These are phyloP conservation scores for Tineola bisselliella DNA, from an alignment of 2,888 invertebrate genomes.

Conservation along the genomic window DNA sequence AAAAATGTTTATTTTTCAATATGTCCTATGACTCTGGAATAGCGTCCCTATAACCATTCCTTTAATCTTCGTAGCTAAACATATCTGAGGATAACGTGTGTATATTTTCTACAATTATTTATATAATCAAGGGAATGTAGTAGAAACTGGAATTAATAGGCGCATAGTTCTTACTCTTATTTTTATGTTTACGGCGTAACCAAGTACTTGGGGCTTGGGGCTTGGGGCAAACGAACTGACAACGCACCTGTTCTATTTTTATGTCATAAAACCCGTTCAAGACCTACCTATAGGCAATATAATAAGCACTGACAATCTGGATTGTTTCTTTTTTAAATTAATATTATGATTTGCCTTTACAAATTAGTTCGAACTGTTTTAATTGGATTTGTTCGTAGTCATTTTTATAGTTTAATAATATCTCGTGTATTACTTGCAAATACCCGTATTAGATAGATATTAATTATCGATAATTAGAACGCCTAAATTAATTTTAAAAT, in stretches of 20 bases:
- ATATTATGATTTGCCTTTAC: neutral
- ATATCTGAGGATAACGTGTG: too few species aligned
- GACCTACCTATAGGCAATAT: neutral
- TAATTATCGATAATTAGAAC: too few species aligned
- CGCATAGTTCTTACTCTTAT: neutral
- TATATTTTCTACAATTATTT: too few species aligned
- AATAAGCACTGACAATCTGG: neutral
- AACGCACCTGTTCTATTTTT: slow-evolving; percentile 10
- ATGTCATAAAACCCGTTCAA: slow-evolving; percentile 8
- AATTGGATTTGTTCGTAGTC: neutral
- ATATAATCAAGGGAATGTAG: neutral
- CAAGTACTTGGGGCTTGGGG: neutral
- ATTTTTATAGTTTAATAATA: neutral
- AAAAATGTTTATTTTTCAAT: too few species aligned
- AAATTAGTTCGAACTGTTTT: neutral
- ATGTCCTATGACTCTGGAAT: too few species aligned
- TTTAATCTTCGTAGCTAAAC: too few species aligned
- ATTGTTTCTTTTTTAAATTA: neutral
- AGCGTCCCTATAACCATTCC: too few species aligned
- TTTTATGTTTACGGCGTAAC: neutral
- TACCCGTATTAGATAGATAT: too few species aligned
- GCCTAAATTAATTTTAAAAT: too few species aligned
- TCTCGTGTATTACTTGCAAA: too few species aligned
- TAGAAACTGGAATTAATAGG: neutral
- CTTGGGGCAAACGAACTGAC: slow-evolving; percentile 3